A percentile compares a stretch with the other conserved stretches of the same genome.
These are phyloP conservation scores for Nineta flava DNA, from an alignment of 2,888 invertebrate species.

Conservation along the genomic window DNA sequence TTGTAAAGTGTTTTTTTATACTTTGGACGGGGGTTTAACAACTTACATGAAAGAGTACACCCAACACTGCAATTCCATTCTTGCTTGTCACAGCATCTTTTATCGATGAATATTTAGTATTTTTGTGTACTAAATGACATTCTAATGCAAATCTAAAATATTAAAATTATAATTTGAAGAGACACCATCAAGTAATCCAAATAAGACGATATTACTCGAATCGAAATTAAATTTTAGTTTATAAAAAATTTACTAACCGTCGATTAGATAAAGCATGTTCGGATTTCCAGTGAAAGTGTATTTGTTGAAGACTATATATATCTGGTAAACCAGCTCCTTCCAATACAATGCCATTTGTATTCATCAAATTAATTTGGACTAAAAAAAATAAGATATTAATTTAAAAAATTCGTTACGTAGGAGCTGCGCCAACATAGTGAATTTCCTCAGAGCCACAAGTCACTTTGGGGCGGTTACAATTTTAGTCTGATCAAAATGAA, in stretches of 20 bases:
- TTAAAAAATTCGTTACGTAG: background rate
- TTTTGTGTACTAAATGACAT: conserved; percentile 50
- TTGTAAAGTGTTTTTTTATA: no score
- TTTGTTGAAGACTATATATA: conserved; percentile 47
- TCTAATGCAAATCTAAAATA: conserved; percentile 39
- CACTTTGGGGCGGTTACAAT: no score
- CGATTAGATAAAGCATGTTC: conserved; percentile 59
- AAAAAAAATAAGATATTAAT: conserved; percentile 8
- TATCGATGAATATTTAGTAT: conserved; percentile 30
- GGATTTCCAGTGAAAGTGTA: conserved; percentile 73
- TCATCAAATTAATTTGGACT: conserved; percentile 22
- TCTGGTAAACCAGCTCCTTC: conserved; percentile 42
- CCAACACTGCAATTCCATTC: conserved; percentile 46
- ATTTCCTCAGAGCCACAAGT: no score
- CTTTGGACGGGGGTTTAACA: no score
- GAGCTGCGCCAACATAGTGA: background rate
- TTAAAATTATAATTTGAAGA: background rate
- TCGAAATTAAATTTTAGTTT: no score
- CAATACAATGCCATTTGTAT: conserved; percentile 16
- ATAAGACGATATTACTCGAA: no score
- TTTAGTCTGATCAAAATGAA: no score
- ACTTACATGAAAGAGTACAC: conserved; percentile 41
- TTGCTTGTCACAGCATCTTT: conserved; percentile 32
- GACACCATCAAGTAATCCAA: no score
- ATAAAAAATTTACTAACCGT: conserved; percentile 20